Evolutionary conservation across 1,140 invertebrate genomes (phyloP), one percentile per base, ranked within the genome.

Genomic region (Euglossa dilemma): DNA sequence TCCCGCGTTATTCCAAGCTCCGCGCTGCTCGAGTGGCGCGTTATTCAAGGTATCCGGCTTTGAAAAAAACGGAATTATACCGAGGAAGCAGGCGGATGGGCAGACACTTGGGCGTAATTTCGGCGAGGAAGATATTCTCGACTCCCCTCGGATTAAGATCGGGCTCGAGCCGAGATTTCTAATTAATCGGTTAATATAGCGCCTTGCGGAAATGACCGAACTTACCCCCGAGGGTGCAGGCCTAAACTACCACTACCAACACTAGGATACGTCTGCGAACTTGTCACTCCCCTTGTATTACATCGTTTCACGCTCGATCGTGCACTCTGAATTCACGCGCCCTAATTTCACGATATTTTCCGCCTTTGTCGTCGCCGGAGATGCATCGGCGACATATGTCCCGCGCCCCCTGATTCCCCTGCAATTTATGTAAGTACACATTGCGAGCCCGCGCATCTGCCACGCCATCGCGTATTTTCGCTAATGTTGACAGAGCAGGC

Each of bases 261-360:
- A n/a, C n/a, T n/a, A n/a, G n/a, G n/a, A n/a, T n/a, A n/a, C 8
- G 9, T 52, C 70, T 25, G 45, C 52, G 57, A 74, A 79, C 74
- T 52, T n/a, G 69, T 82, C 81, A 80, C 73, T 85, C 64, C 86
- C 86, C 86, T 72, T 84, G 74, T 84, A 86, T 89, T 88, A 84
- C 63, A 61, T 86, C 87, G 87, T 89, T 89, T 89, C 84, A 89
- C 77, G 87, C 80, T 89, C 84, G 80, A 88, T 86, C 77, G 80
- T 86, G 84, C 73, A 88, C 77, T 86, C 85, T 81, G 87, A 86
- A 84, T 88, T 75, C 80, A 63, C 67, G 66, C 72, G 76, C 80
- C 87, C 87, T 85, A 89, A 89, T 89, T 89, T 89, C 63, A 63
- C 77, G 80, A 88, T 89, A 89, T 88, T 88, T 88, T 81, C 80